Base-by-base conservation (phyloP, 1,140 invertebrate species). In the Mamestra configurata region DNA sequence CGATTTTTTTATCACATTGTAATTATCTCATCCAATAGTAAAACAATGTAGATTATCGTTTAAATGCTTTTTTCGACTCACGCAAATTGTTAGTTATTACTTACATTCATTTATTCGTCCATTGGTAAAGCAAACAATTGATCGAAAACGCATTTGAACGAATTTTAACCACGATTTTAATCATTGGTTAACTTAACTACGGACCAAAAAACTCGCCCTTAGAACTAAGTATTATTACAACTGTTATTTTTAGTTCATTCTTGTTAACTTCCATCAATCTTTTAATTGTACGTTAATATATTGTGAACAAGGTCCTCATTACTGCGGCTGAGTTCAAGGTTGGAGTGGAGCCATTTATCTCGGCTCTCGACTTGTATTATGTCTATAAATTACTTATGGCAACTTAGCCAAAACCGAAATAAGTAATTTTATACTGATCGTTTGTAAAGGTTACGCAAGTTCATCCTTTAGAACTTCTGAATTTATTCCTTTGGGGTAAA, bases 351-450 rank as follows among this genome's bases (percentile, higher is more conserved):
- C 83, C 84, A 89, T 89, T 86, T 84, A 81, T 88, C 78, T 88
- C 73, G 53, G 68, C 85, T 79, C 82, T 82, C 80, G 79, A 77
- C 79, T 78, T 82, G 61, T 85, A 87, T 88, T 86, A 88, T 79
- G 80, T 43, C 46, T 80, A 88, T 88, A 89, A 89, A 90, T 89
- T 82, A 88, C 83, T 73, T 83, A 81, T 73, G 73, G 46, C 53
- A 83, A 82, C 55, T 64, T 79, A 57, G 61, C 55, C 77, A 13
- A 49, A 64, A 77, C 27, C 43, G 18, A 77, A 77, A 64, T 35
- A 77, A 77, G 40, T 24, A 35, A 53, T 55, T 55, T 72, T 72
- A 55, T 68, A 37, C 31, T 55, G 31, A 57, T 71, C 43, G 66
- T 31, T 15, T 51, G 43, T n/a, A 18, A 31, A 37, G 59, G 66